Evolutionary conservation across 2,888 invertebrate genomes (phyloP), one percentile per base, ranked within the genome.

Genomic region (Lasioglossum oenotherae): DNA sequence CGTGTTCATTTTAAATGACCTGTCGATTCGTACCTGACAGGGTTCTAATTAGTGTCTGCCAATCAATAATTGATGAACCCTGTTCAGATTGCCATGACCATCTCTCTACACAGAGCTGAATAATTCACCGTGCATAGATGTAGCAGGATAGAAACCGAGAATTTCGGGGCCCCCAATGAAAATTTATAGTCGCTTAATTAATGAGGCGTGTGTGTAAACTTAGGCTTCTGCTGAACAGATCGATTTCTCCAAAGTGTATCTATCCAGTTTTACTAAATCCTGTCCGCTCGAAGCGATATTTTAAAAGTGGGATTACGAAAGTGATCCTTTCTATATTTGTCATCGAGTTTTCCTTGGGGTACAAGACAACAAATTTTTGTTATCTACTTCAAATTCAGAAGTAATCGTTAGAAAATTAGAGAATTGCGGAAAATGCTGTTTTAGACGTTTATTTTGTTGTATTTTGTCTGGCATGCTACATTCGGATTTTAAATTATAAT

Each of bases 11-110:
- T 71, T 86, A 84, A 85, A 78, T 81, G 72, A 78, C 71, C 84
- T 82, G 90, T 90, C 89, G 87, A 90, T 87, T 89, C 74, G 74
- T 38, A 57, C 81, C 86, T 75, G 75, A 76, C 75, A 73, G 75
- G 78, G 78, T 85, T 85, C 86, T 86, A 80, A 82, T 86, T 82
- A 82, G 46, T 71, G 23, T 72, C 67, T 35, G 64, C 53, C 46
- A 81, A 79, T 87, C 83, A 73, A 82, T 84, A 69, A 81, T 80
- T 80, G 67, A 80, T 57, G 73, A 76, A 82, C 82, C 73, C 60
- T 69, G 75, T 46, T 69, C 44, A 64, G 82, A 72, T 78, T 75
- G 74, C 78, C 76, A 31, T 44, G 72, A 73, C 64, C 71, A 78
- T 69, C 64, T 64, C 60, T 64, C 60, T 16, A 31, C 60, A 6